Evolutionary conservation across 2,888 invertebrate genomes (phyloP), one percentile per base, ranked within the genome.

Genomic region (Pseudeuparius sepicola): DNA sequence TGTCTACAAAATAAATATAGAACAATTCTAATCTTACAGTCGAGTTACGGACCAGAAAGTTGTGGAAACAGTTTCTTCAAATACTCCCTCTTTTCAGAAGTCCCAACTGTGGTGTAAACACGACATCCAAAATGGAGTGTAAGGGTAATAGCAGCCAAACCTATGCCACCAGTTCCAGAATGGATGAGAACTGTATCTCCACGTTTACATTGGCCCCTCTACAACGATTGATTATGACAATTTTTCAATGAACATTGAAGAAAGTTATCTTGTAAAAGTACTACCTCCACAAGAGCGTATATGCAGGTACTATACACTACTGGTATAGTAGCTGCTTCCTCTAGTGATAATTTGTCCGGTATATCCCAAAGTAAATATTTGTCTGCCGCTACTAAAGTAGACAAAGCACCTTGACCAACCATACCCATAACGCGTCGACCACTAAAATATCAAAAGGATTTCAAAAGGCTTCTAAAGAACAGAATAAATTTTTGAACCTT

Each of bases 271-370:
- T n/a, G n/a, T n/a, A n/a, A n/a, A n/a, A n/a, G n/a, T n/a, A n/a
- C 46, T 50, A 53, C 55, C 20, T 66, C 55, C 27, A 70, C 56
- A 23, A 75, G 55, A 5, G 71, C 70, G 52, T 71, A 72, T 46
- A 54, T 28, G 4, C 50, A 49, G 4, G 59, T 60, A 4, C 69
- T 68, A 50, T 86, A 87, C 2, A 80, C 80, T 1, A 82, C 78
- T 0, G 85, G 84, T 0, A 86, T 69, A 0, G 81, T 78, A 2
- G 80, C 78, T 1, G 84, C 85, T 37, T 86, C 78, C 47, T 76
- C 73, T 33, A 86, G 62, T 14, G 67, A 70, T 84, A 85, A 85
- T 3, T 67, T 58, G 3, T 78, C 73, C 2, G 86, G 86, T 4
- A 86, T 65, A 20, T 68, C 56, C 78, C 79, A 83, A 11, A 62